These are phyloP conservation scores for Malacoraja senta DNA, from an alignment of 2,797 vertebrate genomes.

Conservation along the genomic window DNA sequence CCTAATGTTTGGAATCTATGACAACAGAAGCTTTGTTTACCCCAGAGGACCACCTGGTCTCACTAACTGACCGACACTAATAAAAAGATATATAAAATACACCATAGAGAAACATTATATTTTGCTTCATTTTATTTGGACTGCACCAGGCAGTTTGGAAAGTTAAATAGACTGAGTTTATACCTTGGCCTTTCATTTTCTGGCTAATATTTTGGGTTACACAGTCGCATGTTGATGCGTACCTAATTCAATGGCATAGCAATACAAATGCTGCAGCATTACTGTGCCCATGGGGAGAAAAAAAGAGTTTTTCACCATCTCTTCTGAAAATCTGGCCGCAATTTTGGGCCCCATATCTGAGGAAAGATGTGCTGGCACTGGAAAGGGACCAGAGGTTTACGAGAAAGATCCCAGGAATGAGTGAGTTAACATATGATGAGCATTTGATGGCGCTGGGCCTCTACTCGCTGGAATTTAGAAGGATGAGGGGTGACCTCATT, in stretches of 20 bases:
- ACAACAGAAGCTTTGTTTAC: background rate
- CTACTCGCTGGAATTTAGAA: too few species aligned
- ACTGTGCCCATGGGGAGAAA: background rate
- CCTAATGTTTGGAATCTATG: background rate
- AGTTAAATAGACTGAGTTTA: background rate
- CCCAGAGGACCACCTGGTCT: background rate
- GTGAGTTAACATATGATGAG: too few species aligned
- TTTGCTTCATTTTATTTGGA: background rate
- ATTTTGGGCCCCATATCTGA: too few species aligned
- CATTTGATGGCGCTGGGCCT: too few species aligned
- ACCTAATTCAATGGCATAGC: background rate
- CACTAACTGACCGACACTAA: background rate
- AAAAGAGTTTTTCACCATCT: background rate
- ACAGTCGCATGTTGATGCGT: background rate
- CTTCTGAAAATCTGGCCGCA: background rate
- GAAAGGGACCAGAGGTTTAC: too few species aligned
- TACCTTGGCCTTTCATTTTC: background rate
- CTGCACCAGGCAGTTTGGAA: background rate
- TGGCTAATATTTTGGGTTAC: background rate
- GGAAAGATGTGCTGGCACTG: too few species aligned
- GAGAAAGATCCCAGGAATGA: too few species aligned
- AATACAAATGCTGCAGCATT: background rate
- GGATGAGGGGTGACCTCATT: too few species aligned
- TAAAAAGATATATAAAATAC: background rate
- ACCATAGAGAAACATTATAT: background rate